Evolutionary conservation across 2,797 vertebrate species (phyloP).

Genomic region (Yasuhikotakia modesta): DNA sequence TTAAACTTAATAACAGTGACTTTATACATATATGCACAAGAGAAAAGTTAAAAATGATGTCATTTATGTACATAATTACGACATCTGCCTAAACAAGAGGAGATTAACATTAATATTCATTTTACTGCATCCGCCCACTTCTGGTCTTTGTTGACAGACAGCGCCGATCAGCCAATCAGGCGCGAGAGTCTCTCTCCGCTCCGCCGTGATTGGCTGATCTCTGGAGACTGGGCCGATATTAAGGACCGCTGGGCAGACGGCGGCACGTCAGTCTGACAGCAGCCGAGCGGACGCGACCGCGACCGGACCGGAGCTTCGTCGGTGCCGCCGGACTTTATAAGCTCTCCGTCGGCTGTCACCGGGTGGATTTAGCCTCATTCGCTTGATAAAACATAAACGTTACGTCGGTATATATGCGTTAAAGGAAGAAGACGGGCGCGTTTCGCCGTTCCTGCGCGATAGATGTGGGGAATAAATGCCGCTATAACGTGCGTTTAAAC

Average conservation of each 20-base stretch:
- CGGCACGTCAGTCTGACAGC: constrained; percentile 83
- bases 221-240: constrained; percentile 81
- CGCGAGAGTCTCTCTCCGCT: constrained; percentile 75
- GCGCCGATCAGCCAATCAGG: constrained; percentile 78
- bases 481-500: constrained; percentile 58
- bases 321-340: constrained; percentile 44
- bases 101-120: constrained; percentile 77
- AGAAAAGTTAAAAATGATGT: no score
- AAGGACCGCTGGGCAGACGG: constrained; percentile 87
- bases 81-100: constrained; percentile 58
- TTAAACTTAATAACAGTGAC: no score
- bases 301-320: constrained; percentile 63
- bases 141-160: constrained; percentile 76
- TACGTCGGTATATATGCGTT: constrained; percentile 66
- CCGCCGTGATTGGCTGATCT: constrained; percentile 80
- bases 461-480: constrained; percentile 72
- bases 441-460: constrained; percentile 67
- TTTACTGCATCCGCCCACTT: constrained; percentile 64
- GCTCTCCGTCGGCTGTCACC: constrained; percentile 65
- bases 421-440: constrained; percentile 69
- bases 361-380: constrained; percentile 73
- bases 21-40: no score
- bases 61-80: no score
- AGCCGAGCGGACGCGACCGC: constrained; percentile 80
- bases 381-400: constrained; percentile 64